phyloP scores from a whole-genome alignment of 2,113 vertebrate genomes.

The Scytalopus superciliaris region DNA sequence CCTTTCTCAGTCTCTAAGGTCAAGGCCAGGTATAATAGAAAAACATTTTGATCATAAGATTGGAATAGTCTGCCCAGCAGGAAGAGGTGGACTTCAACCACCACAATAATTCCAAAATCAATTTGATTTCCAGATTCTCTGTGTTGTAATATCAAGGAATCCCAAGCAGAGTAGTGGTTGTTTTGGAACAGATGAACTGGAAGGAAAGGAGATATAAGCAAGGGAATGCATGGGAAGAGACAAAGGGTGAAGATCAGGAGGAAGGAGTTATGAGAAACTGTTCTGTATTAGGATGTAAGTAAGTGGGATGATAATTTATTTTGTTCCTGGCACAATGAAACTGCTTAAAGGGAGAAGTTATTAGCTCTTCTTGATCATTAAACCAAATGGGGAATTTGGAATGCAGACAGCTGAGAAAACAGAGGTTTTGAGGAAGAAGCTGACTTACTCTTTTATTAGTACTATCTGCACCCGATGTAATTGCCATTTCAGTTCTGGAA shows the following conservation, averaged over 20 bases:
- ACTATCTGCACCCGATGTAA: not conserved
- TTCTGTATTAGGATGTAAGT: not conserved
- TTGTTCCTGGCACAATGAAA: not conserved
- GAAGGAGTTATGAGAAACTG: not conserved
- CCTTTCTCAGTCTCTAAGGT: not conserved
- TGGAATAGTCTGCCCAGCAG: not conserved
- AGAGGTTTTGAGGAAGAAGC: not conserved
- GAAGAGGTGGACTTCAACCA: not conserved
- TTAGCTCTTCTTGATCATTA: conserved; percentile 2
- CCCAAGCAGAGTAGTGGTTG: not conserved
- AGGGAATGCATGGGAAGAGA: not conserved
- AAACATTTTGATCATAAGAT: not conserved
- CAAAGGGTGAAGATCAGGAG: not conserved
- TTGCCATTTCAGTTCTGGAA: not conserved
- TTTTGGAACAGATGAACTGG: not conserved
- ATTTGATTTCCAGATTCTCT: not conserved
- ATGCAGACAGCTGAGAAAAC: not conserved
- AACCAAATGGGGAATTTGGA: conserved; percentile 10
- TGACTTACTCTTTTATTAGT: not conserved
- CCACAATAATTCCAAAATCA: not conserved
- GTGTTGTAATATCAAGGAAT: fast-evolving
- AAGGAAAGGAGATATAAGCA: not conserved
- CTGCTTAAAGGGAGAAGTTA: not conserved
- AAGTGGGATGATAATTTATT: conserved; percentile 3
- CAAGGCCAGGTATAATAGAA: not conserved